Base-by-base conservation (phyloP, 2,113 vertebrate genomes). In the Corydoras maculifer region DNA sequence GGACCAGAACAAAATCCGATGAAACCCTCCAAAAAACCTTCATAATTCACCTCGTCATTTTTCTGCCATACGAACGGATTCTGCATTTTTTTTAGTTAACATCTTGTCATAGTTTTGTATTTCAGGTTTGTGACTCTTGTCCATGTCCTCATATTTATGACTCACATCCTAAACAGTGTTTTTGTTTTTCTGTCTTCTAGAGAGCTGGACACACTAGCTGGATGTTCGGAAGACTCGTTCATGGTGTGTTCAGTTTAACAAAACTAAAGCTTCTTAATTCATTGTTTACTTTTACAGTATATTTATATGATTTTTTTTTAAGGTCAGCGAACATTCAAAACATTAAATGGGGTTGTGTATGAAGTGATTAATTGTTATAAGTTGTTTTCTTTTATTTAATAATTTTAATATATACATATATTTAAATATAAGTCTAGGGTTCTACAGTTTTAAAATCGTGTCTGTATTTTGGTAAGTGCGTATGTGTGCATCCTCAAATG, bases 141-240 rank as follows among this genome's bases (percentile, higher is more conserved):
- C 2, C 4, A 43, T 43, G 35, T 43, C 4, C 7, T 43, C 7
- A 43, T 43, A 8, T 43, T 43, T 43, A 43, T 43, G 35, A 43
- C 35, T 43, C 35, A 14, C 32, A 74, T 64, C 32, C 57, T 51
- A 62, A 54, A 54, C 35, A 18, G 1, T 51, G 18, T 57, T 14
- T 53, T 64, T 75, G 58, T 89, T 81, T 85, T 89, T 80, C 87
- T 86, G 87, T 87, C 84, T 91, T 93, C 83, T 91, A 94, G 92
- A 94, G 92, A 88, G 88, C 90, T 0, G 87, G 91, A 82, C 92
- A 94, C 82, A 90, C 91, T 0, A 90, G 90, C 82, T 88, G 92
- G 87, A 87, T 87, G 70, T 92, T 94, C 0, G 91, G 92, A 84
- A 88, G 92, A 79, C 88, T 94, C 86, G 92, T 91, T 90, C 92